Percentiles rank a stretch among this genome's conserved stretches.
phyloP scores from a whole-genome alignment of 2,113 vertebrate species.

The Microcebus griseorufus region DNA sequence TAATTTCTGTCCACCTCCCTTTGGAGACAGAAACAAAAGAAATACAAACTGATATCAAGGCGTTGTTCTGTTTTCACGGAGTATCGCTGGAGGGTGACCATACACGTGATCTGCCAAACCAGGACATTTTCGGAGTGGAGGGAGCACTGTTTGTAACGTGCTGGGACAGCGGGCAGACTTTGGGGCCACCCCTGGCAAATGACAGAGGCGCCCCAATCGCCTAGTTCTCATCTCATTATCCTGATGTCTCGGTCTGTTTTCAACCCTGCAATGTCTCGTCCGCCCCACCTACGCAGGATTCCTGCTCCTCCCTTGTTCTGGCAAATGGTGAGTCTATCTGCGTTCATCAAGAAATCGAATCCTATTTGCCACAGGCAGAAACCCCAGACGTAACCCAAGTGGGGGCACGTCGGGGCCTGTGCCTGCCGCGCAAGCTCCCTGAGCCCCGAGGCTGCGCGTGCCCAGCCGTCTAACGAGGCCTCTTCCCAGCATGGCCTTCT shows the following conservation, averaged over 20 bases:
- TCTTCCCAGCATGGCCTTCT: not conserved
- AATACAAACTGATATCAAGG: not conserved
- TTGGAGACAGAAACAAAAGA: not conserved
- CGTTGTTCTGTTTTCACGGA: not conserved
- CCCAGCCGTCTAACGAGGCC: not conserved
- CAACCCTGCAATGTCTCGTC: not conserved
- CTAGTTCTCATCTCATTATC: too few species aligned
- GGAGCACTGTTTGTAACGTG: fast-evolving
- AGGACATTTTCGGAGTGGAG: not conserved
- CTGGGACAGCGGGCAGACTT: fast-evolving
- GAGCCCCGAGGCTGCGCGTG: not conserved
- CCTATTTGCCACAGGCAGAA: not conserved
- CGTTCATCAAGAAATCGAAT: not conserved
- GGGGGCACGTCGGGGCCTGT: not conserved
- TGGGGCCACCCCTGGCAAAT: not conserved
- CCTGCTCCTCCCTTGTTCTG: not conserved
- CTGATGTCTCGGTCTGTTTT: not conserved
- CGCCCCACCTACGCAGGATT: not conserved
- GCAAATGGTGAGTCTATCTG: not conserved
- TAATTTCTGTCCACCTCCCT: not conserved
- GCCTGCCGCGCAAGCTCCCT: not conserved
- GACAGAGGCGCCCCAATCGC: too few species aligned
- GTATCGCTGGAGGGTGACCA: not conserved
- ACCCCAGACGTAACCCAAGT: not conserved
- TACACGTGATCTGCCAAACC: not conserved